phyloP scores from a whole-genome alignment of 2,888 invertebrate species.

The Leptopterna dolabrata region DNA sequence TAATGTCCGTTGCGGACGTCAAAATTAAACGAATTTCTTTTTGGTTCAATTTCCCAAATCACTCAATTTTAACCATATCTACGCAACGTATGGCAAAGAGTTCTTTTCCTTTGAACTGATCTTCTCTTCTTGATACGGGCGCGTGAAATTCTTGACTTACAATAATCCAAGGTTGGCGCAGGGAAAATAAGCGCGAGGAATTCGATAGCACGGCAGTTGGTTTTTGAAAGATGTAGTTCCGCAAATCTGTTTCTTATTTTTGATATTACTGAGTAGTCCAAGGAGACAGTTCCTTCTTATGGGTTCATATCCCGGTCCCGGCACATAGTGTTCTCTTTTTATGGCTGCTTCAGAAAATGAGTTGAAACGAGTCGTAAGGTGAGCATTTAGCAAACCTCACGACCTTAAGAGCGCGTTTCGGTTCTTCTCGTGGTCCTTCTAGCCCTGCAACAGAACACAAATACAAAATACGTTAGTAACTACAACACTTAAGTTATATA shows the following conservation, averaged over 20 bases:
- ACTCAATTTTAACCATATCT: background rate
- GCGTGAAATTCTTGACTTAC: background rate
- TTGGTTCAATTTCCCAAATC: background rate
- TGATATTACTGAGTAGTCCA: background rate
- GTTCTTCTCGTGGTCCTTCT: slow-evolving; percentile 8
- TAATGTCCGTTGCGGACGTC: background rate
- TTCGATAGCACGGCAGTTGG: background rate
- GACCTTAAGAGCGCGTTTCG: slow-evolving; percentile 52
- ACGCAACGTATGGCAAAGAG: background rate
- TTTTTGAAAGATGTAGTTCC: background rate
- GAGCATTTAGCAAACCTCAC: slow-evolving; percentile 74
- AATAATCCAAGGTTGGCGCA: background rate
- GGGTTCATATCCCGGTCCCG: slow-evolving; percentile 81
- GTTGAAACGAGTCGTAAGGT: slow-evolving; percentile 92
- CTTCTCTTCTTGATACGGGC: no score
- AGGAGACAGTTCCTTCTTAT: slow-evolving; percentile 51
- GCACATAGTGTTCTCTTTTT: slow-evolving; percentile 76
- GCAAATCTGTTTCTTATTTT: background rate
- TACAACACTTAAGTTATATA: no score
- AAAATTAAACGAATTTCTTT: background rate
- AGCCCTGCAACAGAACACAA: slow-evolving; percentile 40
- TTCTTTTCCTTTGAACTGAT: background rate
- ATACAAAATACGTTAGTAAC: background rate
- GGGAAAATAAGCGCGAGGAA: background rate
- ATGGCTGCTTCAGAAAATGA: slow-evolving; percentile 93